Base-by-base conservation (phyloP, 2,113 vertebrate species). In the Phalacrocorax carbo region DNA sequence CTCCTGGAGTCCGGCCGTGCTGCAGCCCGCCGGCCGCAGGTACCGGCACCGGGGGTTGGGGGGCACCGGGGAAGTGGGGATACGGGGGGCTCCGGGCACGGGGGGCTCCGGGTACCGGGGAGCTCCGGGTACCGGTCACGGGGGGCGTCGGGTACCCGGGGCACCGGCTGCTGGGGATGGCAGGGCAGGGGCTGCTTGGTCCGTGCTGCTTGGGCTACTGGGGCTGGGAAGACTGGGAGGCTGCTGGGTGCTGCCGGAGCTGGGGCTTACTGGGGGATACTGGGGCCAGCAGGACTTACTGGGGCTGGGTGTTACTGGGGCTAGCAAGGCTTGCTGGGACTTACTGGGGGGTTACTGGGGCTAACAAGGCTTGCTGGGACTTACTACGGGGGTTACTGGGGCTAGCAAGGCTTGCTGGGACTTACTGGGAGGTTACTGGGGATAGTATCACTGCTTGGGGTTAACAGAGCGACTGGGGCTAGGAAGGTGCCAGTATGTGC, bases 91-190 rank as follows among this genome's bases (percentile, higher is more conserved):
- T 38, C 38, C 38, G 38, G 38, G 38, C 38, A 38, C 38, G 10
- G 38, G 0, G 1, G 3, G 32, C 26, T 13, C 5, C 8, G 38
- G 44, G 29, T 12, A 60, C 36, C 4, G 1, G 29, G 42, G 48
- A 13, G 42, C 42, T 13, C 10, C 2, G 27, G 40, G 44, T 11
- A 30, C 9, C 18, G 8, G 48, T 48, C 48, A 49, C 36, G 29
- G 20, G 0, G 1, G 3, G 30, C 26, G 11, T 8, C 8, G 36
- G 38, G 29, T 21, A 60, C 38, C 3, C 1, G 29, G 48, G 15
- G 21, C 22, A 16, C 21, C 1, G 13, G 40, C 9, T n/a, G 5
- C 48, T 22, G 66, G 65, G 26, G 9, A 4, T 14, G 4, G 20
- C 27, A 7, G 18, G 21, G 40, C 34, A 68, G 46, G 49, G 19